Evolutionary conservation across 64 coral and sea anemone genomes (phyloP).

Genomic region (Hydrozoanthus tunicans): DNA sequence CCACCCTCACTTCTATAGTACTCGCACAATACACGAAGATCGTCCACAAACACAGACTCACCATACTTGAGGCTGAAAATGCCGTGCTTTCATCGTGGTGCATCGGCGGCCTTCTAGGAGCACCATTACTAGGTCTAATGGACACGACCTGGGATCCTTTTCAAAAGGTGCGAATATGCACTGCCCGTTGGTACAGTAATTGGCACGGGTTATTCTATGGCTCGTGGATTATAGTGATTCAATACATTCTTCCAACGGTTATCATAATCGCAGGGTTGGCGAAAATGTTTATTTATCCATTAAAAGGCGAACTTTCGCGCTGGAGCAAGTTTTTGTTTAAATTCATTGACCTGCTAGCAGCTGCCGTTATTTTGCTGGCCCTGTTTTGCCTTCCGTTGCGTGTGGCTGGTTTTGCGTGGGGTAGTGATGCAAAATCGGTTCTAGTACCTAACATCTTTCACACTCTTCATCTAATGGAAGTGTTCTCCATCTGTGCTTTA

Average conservation of each 20-base stretch:
- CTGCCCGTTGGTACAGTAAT: background rate
- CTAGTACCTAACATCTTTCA: background rate
- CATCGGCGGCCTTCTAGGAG: background rate
- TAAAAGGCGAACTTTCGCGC: background rate
- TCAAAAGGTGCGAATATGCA: conserved; percentile 32
- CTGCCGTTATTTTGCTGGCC: conserved; percentile 17
- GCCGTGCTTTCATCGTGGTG: conserved; percentile 34
- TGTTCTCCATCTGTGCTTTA: conserved; percentile 1
- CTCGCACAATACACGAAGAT: conserved; percentile 37
- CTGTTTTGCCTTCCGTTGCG: conserved; percentile 32
- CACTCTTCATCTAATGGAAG: conserved; percentile 25
- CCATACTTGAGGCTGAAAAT: conserved; percentile 39
- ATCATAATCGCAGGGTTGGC: background rate
- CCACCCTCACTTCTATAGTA: conserved; percentile 4
- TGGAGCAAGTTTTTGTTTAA: conserved; percentile 1
- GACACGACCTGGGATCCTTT: background rate
- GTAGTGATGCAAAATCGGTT: background rate
- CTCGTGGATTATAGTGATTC: conserved; percentile 35
- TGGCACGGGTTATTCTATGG: conserved; percentile 41
- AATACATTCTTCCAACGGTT: conserved; percentile 34
- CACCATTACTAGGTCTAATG: conserved; percentile 34
- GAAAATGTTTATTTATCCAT: conserved; percentile 1
- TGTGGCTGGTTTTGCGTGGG: conserved; percentile 30
- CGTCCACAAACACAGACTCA: conserved; percentile 32
- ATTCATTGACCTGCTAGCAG: conserved; percentile 40